phyloP scores from a whole-genome alignment of 2,113 vertebrate genomes.

The Peromyscus polionotus region DNA sequence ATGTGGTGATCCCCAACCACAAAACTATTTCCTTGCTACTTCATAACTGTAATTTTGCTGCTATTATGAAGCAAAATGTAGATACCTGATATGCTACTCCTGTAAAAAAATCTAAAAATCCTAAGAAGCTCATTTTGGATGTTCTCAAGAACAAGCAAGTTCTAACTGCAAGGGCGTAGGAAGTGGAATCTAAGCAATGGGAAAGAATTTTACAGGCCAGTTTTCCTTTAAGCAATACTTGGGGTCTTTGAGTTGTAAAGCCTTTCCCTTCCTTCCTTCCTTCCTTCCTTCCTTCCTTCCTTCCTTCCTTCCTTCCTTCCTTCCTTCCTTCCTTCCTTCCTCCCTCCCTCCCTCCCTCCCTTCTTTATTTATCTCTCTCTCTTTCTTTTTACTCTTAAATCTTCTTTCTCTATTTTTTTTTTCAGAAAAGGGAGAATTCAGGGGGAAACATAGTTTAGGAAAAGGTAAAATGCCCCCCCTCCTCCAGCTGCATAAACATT shows the following conservation, averaged over 20 bases:
- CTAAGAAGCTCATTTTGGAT: background rate
- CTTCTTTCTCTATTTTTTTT: conserved; percentile 9
- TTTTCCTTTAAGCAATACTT: conserved; percentile 24
- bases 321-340: background rate
- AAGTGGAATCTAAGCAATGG: background rate
- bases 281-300: background rate
- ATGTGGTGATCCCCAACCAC: background rate
- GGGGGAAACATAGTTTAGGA: background rate
- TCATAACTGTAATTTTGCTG: background rate
- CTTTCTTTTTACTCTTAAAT: background rate
- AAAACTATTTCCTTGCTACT: background rate
- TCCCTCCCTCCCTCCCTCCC: background rate
- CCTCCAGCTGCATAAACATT: background rate
- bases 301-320: background rate
- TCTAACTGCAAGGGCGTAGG: background rate
- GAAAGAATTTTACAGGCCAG: background rate
- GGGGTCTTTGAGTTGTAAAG: background rate
- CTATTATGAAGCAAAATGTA: background rate
- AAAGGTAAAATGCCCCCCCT: background rate
- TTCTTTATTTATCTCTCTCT: too few relatives aligned
- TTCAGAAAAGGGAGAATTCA: conserved; percentile 5
- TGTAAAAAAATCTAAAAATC: background rate
- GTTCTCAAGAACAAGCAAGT: background rate
- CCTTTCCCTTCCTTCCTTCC: background rate
- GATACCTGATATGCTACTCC: background rate